Evolutionary conservation across 2,888 invertebrate genomes (phyloP).

Genomic region (Mechanitis mazaeus): DNA sequence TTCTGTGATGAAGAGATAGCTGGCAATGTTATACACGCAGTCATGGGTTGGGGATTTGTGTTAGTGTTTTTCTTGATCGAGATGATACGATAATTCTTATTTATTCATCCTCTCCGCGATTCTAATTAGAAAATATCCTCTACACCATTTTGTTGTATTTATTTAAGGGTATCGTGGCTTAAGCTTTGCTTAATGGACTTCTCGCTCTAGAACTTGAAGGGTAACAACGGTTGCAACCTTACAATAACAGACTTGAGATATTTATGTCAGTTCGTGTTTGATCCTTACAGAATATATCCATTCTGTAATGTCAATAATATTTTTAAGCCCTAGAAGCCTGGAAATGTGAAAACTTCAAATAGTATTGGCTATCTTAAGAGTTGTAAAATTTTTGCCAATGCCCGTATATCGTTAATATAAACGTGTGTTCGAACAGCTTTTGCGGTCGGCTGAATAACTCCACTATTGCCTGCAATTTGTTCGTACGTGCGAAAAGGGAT

Average conservation of each 20-base stretch:
- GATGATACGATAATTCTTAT: conserved; percentile 67
- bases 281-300: conserved; percentile 6
- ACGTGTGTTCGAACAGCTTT: conserved; percentile 30
- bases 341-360: background rate
- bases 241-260: conserved; percentile 20
- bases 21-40: background rate
- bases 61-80: conserved; percentile 31
- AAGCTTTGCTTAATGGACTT: conserved; percentile 49
- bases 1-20: conserved; percentile 18
- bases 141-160: conserved; percentile 51
- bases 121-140: conserved; percentile 55
- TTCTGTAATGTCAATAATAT: background rate
- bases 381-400: no score
- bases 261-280: conserved; percentile 14
- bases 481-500: conserved; percentile 67
- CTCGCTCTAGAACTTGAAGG: conserved; percentile 19
- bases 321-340: background rate
- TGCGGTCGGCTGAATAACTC: conserved; percentile 33
- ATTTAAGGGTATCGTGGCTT: conserved; percentile 48
- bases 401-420: conserved; percentile 19
- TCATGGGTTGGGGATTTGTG: conserved; percentile 12
- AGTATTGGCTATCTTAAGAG: background rate
- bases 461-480: conserved; percentile 61
- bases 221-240: conserved; percentile 28
- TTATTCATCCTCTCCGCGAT: conserved; percentile 53